A percentile compares a stretch with the other conserved stretches of the same genome.
These are phyloP conservation scores for Hirtodrosophila histrioides DNA, from an alignment of 2,888 invertebrate species.

Conservation along the genomic window DNA sequence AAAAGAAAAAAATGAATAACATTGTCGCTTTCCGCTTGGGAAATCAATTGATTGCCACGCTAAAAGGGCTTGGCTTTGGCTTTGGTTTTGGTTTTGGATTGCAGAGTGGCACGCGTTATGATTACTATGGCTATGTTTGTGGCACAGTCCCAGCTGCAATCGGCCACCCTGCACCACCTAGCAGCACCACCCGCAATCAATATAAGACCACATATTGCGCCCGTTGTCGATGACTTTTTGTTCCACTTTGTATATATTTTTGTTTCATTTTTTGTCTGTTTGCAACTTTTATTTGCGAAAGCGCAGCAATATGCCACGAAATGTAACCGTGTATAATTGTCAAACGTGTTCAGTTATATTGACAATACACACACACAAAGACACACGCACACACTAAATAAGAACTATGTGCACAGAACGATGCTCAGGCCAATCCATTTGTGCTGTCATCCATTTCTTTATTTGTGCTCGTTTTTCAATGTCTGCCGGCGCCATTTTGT, in stretches of 20 bases:
- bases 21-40: slow-evolving; percentile 61
- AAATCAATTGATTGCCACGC: slow-evolving; percentile 79
- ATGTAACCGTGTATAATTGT: slow-evolving; percentile 78
- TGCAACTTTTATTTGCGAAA: slow-evolving; percentile 57
- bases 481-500: slow-evolving; percentile 61
- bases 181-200: slow-evolving; percentile 42
- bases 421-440: slow-evolving; percentile 57
- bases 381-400: slow-evolving; percentile 12
- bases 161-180: slow-evolving; percentile 1
- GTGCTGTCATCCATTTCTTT: slow-evolving; percentile 39
- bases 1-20: slow-evolving; percentile 18
- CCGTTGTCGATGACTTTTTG: slow-evolving; percentile 46
- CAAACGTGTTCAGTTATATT: slow-evolving; percentile 75
- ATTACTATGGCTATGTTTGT: slow-evolving; percentile 46
- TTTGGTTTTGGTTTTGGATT: slow-evolving; percentile 28
- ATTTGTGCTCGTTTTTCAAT: slow-evolving; percentile 25
- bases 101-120: slow-evolving; percentile 33
- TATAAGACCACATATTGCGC: slow-evolving; percentile 61
- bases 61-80: slow-evolving; percentile 63
- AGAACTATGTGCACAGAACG: slow-evolving; percentile 2
- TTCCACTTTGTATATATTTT: slow-evolving; percentile 28
- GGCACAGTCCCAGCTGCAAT: slow-evolving; percentile 10
- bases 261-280: slow-evolving; percentile 16
- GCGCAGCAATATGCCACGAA: slow-evolving; percentile 72
- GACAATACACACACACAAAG: slow-evolving; percentile 38